phyloP scores from a whole-genome alignment of 2,888 invertebrate genomes.

The Nymphalis c-album region DNA sequence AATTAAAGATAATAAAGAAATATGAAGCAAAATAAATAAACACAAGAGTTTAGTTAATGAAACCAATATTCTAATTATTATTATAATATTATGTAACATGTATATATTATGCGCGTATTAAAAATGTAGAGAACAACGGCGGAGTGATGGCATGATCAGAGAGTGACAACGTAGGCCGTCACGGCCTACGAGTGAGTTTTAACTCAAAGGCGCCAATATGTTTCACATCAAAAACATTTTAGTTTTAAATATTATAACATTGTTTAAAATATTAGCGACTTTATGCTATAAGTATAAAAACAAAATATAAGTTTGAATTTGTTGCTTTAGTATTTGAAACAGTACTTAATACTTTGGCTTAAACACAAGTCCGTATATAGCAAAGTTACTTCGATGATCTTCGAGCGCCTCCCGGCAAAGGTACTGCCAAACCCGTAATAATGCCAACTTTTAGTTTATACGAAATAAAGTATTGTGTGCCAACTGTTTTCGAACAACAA shows the following conservation, averaged over 20 bases:
- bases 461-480: constrained; percentile 7
- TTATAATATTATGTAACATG: too few species aligned
- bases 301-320: not conserved
- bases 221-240: too few species aligned
- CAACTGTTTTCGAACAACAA: constrained; percentile 3
- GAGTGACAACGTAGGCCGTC: too few species aligned
- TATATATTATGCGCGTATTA: too few species aligned
- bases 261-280: not conserved
- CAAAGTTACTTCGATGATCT: constrained; percentile 18
- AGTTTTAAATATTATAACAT: not conserved
- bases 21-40: too few species aligned
- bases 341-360: constrained; percentile 10
- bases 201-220: too few species aligned
- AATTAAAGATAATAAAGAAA: too few species aligned
- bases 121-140: too few species aligned
- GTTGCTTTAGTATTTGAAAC: not conserved
- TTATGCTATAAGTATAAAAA: not conserved
- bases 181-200: too few species aligned
- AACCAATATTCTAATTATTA: too few species aligned
- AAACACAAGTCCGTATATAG: constrained; percentile 9
- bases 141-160: too few species aligned
- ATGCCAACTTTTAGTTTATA: constrained; percentile 16
- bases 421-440: constrained; percentile 18
- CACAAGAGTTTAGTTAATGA: too few species aligned
- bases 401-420: constrained; percentile 6